Evolutionary conservation across 2,888 invertebrate species (phyloP).

Genomic region (Meteorus cinctellus): DNA sequence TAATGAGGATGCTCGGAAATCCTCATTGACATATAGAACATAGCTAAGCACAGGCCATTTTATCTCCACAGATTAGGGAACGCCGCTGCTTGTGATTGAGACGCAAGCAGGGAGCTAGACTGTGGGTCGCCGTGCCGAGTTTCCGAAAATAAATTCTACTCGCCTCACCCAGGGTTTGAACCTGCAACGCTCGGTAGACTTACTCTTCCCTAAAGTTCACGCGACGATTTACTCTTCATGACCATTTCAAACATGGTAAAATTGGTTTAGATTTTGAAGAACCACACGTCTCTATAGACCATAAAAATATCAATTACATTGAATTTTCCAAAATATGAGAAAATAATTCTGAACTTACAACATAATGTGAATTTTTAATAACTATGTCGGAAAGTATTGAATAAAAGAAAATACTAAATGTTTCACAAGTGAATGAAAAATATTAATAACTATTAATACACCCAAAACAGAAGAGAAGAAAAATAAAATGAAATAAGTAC

Average conservation of each 20-base stretch:
- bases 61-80: slow-evolving; percentile 59
- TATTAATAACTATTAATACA: too few species aligned
- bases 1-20: too few species aligned
- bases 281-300: too few species aligned
- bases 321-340: too few species aligned
- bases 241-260: neutral
- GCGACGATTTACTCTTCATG: neutral
- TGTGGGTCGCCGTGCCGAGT: slow-evolving; percentile 45
- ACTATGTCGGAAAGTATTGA: too few species aligned
- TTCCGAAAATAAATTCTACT: neutral
- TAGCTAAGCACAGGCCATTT: slow-evolving; percentile 59
- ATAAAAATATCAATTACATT: too few species aligned
- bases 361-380: too few species aligned
- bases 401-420: too few species aligned
- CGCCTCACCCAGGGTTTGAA: neutral
- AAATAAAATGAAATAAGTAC: neutral
- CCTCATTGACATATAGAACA: slow-evolving; percentile 53
- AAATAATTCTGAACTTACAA: too few species aligned
- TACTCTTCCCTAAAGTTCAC: neutral
- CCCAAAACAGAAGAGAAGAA: too few species aligned
- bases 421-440: neutral
- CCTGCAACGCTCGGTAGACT: slow-evolving; percentile 37
- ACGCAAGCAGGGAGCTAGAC: slow-evolving; percentile 57
- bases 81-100: slow-evolving; percentile 57
- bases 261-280: neutral